phyloP scores from a whole-genome alignment of 2,113 vertebrate genomes.

The Panthera leo region DNA sequence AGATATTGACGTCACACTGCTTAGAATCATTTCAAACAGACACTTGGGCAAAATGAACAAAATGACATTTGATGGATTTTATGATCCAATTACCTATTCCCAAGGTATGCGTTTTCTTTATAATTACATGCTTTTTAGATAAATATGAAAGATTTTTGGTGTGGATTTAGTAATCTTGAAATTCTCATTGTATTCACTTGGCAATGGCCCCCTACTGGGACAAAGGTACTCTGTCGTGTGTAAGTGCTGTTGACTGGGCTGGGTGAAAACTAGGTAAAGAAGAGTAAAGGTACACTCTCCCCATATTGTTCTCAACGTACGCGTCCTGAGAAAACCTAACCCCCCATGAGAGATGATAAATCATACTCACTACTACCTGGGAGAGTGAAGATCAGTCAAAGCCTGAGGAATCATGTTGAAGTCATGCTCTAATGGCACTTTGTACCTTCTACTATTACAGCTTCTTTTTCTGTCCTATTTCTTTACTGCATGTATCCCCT shows the following conservation, averaged over 20 bases:
- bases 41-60: constrained; percentile 65
- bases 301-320: neutral
- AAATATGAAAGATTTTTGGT: constrained; percentile 65
- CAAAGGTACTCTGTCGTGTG: neutral
- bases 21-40: constrained; percentile 55
- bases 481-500: neutral
- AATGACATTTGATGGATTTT: constrained; percentile 68
- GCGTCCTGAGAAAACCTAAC: neutral
- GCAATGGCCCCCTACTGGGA: neutral
- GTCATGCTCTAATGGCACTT: neutral
- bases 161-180: constrained; percentile 57
- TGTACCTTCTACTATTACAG: too few species aligned
- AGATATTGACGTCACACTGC: constrained; percentile 33
- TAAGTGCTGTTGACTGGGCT: constrained; percentile 18
- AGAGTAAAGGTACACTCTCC: neutral
- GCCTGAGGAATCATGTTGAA: neutral
- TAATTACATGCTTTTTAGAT: constrained; percentile 55
- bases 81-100: constrained; percentile 65
- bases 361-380: neutral
- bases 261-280: neutral
- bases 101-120: constrained; percentile 68
- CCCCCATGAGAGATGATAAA: neutral
- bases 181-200: constrained; percentile 43
- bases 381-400: neutral
- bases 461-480: neutral